Conservation (phyloP, 2,113 vertebrate genomes). For the Vulpes lagopus region DNA sequence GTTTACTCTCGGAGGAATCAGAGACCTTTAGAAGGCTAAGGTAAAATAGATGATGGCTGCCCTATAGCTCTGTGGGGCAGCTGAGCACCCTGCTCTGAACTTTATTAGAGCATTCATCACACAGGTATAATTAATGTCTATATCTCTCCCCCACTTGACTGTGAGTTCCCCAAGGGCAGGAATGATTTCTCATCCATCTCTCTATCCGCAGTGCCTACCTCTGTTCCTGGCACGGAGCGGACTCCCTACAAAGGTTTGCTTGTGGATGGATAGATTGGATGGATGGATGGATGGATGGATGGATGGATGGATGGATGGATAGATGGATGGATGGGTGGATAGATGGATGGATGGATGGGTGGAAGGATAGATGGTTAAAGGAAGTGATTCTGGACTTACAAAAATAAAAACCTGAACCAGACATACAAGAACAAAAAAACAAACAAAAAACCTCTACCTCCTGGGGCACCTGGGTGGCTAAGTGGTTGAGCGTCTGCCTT, state of each 20-base stretch:
- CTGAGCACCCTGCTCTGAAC: slow-evolving; percentile 60
- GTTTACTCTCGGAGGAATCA: slow-evolving; percentile 62
- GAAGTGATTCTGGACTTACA: background rate
- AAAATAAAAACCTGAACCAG: slow-evolving; percentile 21
- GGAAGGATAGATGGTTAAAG: background rate
- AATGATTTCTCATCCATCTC: slow-evolving; percentile 57
- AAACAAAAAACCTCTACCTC: background rate
- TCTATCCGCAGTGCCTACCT: background rate
- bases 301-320: too few relatives aligned
- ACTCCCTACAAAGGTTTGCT: background rate
- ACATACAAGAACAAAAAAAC: background rate
- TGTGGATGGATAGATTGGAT: background rate
- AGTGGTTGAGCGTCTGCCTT: too few relatives aligned
- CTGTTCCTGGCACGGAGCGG: background rate
- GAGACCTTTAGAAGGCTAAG: slow-evolving; percentile 52
- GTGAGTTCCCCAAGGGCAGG: slow-evolving; percentile 1
- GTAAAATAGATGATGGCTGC: slow-evolving; percentile 60
- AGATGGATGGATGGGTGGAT: background rate
- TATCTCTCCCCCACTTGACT: background rate
- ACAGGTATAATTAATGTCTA: slow-evolving; percentile 46
- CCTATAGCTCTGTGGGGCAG: slow-evolving; percentile 30
- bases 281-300: background rate
- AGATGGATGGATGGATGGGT: background rate
- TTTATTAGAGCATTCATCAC: slow-evolving; percentile 72
- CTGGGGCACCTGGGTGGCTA: too few relatives aligned